Conservation (phyloP, 2,113 vertebrate genomes). For the Chlorodrepanis virens region DNA sequence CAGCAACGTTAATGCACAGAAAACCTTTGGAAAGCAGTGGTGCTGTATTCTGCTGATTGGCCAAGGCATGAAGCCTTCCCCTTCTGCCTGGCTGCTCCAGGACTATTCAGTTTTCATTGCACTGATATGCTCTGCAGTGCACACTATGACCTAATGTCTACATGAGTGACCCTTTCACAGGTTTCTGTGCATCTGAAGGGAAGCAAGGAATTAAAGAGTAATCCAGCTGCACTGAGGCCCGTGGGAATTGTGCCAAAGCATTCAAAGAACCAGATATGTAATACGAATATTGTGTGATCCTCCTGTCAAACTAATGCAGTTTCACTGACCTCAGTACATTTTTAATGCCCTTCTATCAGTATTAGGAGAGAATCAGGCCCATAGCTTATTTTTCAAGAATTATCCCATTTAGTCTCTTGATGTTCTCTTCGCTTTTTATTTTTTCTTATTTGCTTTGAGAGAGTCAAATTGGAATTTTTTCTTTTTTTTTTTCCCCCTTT, state of each 20-base stretch:
- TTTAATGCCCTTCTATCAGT: neutral
- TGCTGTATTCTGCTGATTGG: neutral
- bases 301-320: neutral
- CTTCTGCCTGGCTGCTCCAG: slow-evolving; percentile 52
- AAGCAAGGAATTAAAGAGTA: slow-evolving; percentile 56
- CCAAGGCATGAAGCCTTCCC: neutral
- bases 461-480: neutral
- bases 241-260: slow-evolving; percentile 1
- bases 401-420: neutral
- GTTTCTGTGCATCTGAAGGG: slow-evolving; percentile 50
- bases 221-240: slow-evolving; percentile 14
- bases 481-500: neutral
- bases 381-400: neutral
- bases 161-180: slow-evolving; percentile 39
- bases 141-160: slow-evolving; percentile 52
- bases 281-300: neutral
- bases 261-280: neutral
- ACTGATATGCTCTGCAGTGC: slow-evolving; percentile 11
- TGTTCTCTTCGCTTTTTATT: neutral
- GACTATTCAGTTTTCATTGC: slow-evolving; percentile 42
- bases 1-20: neutral
- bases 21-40: neutral
- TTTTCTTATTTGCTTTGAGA: neutral
- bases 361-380: neutral
- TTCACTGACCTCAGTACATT: neutral